phyloP scores from a whole-genome alignment of 2,888 invertebrate species.

The Microchrysa polita region DNA sequence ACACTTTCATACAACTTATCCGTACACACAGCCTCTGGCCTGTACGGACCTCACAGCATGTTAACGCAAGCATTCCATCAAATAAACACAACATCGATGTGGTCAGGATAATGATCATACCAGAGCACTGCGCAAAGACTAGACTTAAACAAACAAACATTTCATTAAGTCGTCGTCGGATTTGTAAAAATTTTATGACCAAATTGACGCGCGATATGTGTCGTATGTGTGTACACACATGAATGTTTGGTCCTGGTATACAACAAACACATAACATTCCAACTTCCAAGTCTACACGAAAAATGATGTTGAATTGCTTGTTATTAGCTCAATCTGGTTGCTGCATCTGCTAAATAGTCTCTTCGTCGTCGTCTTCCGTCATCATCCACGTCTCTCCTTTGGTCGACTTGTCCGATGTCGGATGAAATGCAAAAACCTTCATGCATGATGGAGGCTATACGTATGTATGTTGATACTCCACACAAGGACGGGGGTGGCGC shows the following conservation, averaged over 20 bases:
- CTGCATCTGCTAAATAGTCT: too few relatives aligned
- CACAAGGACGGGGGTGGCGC: not conserved
- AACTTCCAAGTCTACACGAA: too few relatives aligned
- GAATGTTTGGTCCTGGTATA: conserved; percentile 14
- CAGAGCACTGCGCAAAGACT: conserved; percentile 41
- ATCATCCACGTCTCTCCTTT: too few relatives aligned
- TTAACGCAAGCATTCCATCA: conserved; percentile 44
- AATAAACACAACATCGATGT: conserved; percentile 44
- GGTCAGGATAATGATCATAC: conserved; percentile 48
- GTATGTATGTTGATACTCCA: too few relatives aligned
- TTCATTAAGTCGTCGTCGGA: conserved; percentile 50
- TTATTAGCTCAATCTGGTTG: not conserved
- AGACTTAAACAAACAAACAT: conserved; percentile 50
- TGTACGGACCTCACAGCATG: conserved; percentile 46
- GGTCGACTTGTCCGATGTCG: too few relatives aligned
- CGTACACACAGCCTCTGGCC: too few relatives aligned
- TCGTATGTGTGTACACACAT: not conserved
- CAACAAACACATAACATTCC: too few relatives aligned
- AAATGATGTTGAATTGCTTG: conserved; percentile 1
- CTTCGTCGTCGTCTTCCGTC: too few relatives aligned
- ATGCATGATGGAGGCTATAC: not conserved
- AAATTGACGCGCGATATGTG: conserved; percentile 14
- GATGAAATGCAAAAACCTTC: not conserved
- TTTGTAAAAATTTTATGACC: conserved; percentile 45
- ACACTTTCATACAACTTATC: conserved; percentile 15